Percentiles rank a stretch among this genome's conserved stretches.
Evolutionary conservation across 2,888 invertebrate species (phyloP).

Genomic region (Emesis russula): DNA sequence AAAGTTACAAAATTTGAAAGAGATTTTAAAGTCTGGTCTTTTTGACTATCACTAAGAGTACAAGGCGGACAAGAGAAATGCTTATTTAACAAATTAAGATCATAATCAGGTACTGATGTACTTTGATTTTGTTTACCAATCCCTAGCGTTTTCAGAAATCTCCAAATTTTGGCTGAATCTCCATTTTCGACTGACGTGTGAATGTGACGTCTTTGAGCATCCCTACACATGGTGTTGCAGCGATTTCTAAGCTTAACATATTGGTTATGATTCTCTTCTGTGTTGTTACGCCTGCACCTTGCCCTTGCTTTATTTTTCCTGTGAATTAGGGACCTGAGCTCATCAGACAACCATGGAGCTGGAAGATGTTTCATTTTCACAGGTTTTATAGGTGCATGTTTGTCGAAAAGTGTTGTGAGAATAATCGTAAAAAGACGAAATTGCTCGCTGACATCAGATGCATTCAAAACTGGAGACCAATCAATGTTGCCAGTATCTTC

Average conservation of each 20-base stretch:
- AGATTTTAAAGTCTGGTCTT: too few relatives aligned
- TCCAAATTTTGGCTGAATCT: too few relatives aligned
- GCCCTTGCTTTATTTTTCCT: slow-evolving; percentile 8
- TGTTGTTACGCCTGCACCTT: neutral
- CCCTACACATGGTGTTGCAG: neutral
- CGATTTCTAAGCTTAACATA: neutral
- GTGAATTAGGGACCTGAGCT: neutral
- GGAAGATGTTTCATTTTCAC: slow-evolving; percentile 20
- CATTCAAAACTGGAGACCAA: neutral
- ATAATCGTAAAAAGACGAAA: neutral
- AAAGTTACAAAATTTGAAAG: too few relatives aligned
- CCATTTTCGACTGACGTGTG: too few relatives aligned
- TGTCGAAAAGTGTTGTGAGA: neutral
- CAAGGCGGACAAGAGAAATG: too few relatives aligned
- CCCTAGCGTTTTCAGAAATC: too few relatives aligned
- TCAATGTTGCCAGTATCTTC: neutral
- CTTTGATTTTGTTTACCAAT: too few relatives aligned
- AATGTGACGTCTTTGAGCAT: neutral
- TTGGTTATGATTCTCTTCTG: neutral
- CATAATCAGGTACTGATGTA: too few relatives aligned
- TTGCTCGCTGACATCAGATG: neutral
- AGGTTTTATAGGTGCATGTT: slow-evolving; percentile 23
- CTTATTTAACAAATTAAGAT: too few relatives aligned
- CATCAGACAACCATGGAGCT: slow-evolving; percentile 13
- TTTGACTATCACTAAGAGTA: too few relatives aligned